Conservation (phyloP, 2,113 vertebrate genomes). For the Leiothrix lutea region DNA sequence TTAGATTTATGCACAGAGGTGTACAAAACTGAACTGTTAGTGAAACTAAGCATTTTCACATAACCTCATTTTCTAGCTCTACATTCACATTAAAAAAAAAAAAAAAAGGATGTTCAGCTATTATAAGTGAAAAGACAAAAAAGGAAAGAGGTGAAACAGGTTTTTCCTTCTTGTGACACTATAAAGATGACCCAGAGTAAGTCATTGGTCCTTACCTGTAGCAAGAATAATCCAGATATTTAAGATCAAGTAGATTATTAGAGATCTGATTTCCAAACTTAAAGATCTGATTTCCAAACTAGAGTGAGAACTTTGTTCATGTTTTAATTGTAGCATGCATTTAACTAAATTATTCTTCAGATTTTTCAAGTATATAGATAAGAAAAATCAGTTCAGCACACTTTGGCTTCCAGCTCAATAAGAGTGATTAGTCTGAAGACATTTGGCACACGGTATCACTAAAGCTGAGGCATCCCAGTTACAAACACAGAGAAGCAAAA, state of each 20-base stretch:
- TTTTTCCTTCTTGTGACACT: neutral
- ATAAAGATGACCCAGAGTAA: neutral
- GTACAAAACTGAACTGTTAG: neutral
- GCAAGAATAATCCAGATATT: neutral
- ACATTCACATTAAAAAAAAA: neutral
- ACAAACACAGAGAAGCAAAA: neutral
- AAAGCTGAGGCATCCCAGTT: neutral
- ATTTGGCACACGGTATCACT: neutral
- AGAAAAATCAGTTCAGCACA: neutral
- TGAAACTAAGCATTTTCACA: neutral
- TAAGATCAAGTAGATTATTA: neutral
- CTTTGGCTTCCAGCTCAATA: neutral
- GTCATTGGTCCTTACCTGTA: neutral
- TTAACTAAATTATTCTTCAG: neutral
- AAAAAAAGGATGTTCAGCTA: neutral
- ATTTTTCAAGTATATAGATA: neutral
- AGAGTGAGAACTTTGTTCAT: neutral
- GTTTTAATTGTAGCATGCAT: neutral
- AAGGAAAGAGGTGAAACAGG: neutral
- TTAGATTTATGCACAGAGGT: neutral
- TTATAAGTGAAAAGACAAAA: neutral
- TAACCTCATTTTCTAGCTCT: neutral
- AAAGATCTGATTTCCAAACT: neutral
- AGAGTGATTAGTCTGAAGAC: neutral
- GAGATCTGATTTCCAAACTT: neutral